A percentile compares a stretch with the other conserved stretches of the same genome.
phyloP scores from a whole-genome alignment of 2,113 vertebrate species.

The Formicarius rufipectus region DNA sequence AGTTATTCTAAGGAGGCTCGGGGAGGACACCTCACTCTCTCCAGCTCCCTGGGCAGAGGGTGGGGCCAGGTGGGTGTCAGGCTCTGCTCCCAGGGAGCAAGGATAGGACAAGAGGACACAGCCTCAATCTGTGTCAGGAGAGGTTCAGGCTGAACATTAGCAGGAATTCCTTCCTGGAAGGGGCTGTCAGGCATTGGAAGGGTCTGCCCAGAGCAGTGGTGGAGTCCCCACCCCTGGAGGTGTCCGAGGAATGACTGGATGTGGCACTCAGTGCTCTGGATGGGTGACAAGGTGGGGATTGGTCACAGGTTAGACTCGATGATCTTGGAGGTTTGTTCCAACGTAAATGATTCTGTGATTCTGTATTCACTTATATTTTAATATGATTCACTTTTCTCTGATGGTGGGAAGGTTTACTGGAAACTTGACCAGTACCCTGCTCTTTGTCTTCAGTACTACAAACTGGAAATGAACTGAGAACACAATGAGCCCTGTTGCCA shows the following conservation, averaged over 20 bases:
- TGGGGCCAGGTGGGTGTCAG: no score
- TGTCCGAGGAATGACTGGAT: rapidly evolving
- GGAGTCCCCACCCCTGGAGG: not conserved
- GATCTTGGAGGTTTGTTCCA: not conserved
- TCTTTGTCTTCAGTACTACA: not conserved
- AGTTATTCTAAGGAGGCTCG: no score
- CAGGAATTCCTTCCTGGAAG: not conserved
- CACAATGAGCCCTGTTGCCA: rapidly evolving
- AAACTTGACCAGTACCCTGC: not conserved
- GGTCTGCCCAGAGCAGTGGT: not conserved
- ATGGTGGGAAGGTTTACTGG: not conserved
- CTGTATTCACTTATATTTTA: not conserved
- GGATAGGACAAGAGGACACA: no score
- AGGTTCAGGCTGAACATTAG: not conserved
- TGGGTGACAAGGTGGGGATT: not conserved
- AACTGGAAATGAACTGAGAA: rapidly evolving
- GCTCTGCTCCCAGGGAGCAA: no score
- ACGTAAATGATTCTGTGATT: not conserved
- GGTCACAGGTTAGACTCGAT: rapidly evolving
- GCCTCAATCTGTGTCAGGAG: no score
- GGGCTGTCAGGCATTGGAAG: not conserved
- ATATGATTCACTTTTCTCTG: rapidly evolving
- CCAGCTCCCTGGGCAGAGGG: no score
- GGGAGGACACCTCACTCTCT: no score
- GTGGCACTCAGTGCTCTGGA: not conserved